Evolutionary conservation across 2,888 invertebrate genomes (phyloP), one percentile per base, ranked within the genome.

Genomic region (Dinocampus coccinellae): DNA sequence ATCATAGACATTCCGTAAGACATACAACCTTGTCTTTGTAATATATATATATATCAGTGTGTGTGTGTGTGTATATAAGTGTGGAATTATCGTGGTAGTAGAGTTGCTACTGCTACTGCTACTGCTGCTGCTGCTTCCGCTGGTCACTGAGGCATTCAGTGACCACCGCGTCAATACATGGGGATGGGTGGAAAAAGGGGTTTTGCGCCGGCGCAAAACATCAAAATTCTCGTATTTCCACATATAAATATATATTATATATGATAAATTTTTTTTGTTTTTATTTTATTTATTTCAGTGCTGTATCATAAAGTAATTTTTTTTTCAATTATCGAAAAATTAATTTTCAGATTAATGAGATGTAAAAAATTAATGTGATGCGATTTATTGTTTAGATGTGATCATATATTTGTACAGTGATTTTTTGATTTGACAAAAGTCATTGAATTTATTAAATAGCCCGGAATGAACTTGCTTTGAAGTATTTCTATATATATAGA

Each of bases 141-240:
- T 83, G 84, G 84, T 84, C 84, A 83, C 82, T 71, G 75, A 75
- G 74, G 73, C 73, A 73, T 73, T 72, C 78, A 79, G 82, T 86
- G 86, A 85, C 86, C 85, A 83, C 80, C 83, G 81, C 87, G 86
- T 87, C 87, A 86, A 87, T 87, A 87, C 84, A 83, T 77, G 78
- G 81, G 80, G 82, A 77, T 78, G 77, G 77, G 73, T 74, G 81
- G 82, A 80, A 81, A 82, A 84, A 82, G 83, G 84, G 84, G 81
- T 82, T n/a, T n/a, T 81, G 85, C 85, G 85, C 82, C 76, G 79
- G 84, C 84, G 85, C 84, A 75, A 78, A 76, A 77, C 65, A 69
- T 71, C 66, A 39, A 64, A 75, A 73, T 72, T 61, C 58, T 60
- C 63, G 57, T 73, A 72, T 70, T 66, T 71, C 72, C 64, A 69